Conservation (phyloP, 2,888 invertebrate species). For the Himalopsyche anomala region DNA sequence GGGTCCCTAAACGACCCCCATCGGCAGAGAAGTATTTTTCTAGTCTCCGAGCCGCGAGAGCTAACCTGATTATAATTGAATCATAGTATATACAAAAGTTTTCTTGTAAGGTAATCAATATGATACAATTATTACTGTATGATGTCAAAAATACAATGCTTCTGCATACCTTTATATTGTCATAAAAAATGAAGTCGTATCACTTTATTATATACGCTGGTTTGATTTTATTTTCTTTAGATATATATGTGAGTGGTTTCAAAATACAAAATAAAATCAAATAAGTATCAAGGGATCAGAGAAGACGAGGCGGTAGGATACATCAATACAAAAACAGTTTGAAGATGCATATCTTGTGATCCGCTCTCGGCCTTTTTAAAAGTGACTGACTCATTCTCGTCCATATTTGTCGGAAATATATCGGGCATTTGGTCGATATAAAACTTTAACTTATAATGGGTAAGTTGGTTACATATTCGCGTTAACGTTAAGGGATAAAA, state of each 20-base stretch:
- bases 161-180: not conserved
- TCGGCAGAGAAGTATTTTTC: no score
- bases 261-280: conserved; percentile 5
- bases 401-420: conserved; percentile 41
- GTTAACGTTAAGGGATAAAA: not conserved
- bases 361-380: conserved; percentile 19
- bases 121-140: no score
- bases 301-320: conserved; percentile 24
- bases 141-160: not conserved
- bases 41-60: no score
- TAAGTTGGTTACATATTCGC: not conserved
- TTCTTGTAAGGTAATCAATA: no score
- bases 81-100: no score
- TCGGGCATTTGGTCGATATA: conserved; percentile 13
- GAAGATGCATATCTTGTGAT: conserved; percentile 51
- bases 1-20: no score
- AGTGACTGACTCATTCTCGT: conserved; percentile 49
- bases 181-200: not conserved
- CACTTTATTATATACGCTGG: conserved; percentile 13
- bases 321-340: conserved; percentile 53
- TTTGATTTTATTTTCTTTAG: not conserved
- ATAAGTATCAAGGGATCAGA: conserved; percentile 40
- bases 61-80: no score
- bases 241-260: conserved; percentile 16
- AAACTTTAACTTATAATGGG: not conserved